phyloP scores from a whole-genome alignment of 2,113 vertebrate species.

The Semicossyphus pulcher region DNA sequence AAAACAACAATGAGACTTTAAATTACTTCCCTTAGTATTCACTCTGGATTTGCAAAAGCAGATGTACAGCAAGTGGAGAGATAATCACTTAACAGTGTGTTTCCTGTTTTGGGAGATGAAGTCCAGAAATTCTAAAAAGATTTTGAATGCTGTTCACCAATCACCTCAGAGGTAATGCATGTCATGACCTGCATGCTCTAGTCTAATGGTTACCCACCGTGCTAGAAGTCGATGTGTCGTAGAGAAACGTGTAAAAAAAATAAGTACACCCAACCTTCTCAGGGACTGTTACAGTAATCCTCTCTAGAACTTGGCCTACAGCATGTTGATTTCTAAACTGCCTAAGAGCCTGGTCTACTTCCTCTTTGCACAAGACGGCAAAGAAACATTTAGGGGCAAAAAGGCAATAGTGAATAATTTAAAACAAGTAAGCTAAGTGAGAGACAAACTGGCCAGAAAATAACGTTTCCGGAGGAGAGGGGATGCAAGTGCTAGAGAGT shows the following conservation, averaged over 20 bases:
- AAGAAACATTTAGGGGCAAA: conserved; percentile 71
- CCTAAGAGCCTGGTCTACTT: conserved; percentile 69
- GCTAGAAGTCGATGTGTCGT: conserved; percentile 79
- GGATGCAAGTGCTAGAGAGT: conserved; percentile 34
- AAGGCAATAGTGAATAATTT: conserved; percentile 77
- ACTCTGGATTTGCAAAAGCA: conserved; percentile 37
- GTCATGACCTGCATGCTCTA: conserved; percentile 80
- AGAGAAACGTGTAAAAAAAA: conserved; percentile 69
- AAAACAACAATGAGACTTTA: conserved; percentile 56
- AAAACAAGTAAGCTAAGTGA: conserved; percentile 65
- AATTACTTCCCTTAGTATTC: conserved; percentile 47
- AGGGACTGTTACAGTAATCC: conserved; percentile 78
- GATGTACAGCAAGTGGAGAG: conserved; percentile 35
- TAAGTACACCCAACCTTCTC: conserved; percentile 78
- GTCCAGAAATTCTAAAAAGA: conserved; percentile 52
- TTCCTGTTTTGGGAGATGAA: conserved; percentile 49
- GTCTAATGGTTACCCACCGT: conserved; percentile 77
- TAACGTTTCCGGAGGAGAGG: conserved; percentile 38
- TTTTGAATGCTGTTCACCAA: conserved; percentile 72
- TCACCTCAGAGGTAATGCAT: conserved; percentile 79
- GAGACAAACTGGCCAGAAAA: conserved; percentile 65
- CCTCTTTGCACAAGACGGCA: conserved; percentile 76
- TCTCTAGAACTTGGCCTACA: conserved; percentile 73
- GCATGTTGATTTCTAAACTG: conserved; percentile 68
- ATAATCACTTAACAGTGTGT: conserved; percentile 53